Percentiles rank a stretch among this genome's conserved stretches.
Conservation (phyloP, 2,888 invertebrate genomes). For the Anthophora plumipes region DNA sequence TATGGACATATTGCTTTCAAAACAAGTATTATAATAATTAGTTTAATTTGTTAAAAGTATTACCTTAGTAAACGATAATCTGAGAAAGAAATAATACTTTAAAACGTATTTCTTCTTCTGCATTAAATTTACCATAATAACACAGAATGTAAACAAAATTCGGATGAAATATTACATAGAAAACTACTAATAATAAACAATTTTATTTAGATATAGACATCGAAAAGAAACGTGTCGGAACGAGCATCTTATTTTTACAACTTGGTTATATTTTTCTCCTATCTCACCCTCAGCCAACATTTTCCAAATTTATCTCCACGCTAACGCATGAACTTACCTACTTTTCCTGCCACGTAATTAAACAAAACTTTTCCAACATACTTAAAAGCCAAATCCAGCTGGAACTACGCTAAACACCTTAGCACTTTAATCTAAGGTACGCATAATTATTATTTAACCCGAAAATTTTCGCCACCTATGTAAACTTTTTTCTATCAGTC, state of each 20-base stretch:
- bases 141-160: neutral
- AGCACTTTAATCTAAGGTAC: neutral
- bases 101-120: too few species aligned
- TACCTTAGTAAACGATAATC: too few species aligned
- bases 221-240: neutral
- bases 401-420: neutral
- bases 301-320: neutral
- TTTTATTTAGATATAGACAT: neutral
- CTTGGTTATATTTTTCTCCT: neutral
- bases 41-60: too few species aligned
- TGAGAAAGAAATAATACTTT: neutral
- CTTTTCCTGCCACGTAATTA: slow-evolving; percentile 1
- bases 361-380: neutral
- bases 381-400: neutral
- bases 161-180: neutral
- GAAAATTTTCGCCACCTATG: neutral
- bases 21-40: too few species aligned
- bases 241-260: neutral
- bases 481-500: neutral
- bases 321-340: neutral
- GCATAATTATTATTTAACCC: slow-evolving; percentile 2
- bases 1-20: neutral
- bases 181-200: neutral
- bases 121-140: neutral
- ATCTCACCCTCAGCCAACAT: neutral